phyloP scores from a whole-genome alignment of 1,140 invertebrate genomes.

The Habropoda laboriosa region DNA sequence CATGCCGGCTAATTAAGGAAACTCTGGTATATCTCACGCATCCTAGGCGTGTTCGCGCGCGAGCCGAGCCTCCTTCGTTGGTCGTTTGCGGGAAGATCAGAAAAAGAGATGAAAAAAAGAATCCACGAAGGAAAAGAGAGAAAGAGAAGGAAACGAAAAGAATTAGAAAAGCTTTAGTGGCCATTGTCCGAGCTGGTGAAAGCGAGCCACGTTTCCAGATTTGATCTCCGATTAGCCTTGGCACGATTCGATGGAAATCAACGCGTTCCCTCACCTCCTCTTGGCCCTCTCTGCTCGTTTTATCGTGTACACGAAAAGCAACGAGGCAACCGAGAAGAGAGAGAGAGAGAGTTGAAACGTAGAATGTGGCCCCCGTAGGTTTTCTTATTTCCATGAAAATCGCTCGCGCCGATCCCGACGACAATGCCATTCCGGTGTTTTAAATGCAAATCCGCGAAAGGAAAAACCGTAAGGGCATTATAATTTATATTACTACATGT shows the following conservation, averaged over 20 bases:
- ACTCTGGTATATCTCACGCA: conserved; percentile 31
- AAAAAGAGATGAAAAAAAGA: not conserved
- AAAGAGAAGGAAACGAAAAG: not conserved
- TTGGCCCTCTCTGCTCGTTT: not conserved
- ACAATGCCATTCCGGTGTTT: conserved; percentile 74
- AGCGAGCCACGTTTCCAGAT: conserved; percentile 55
- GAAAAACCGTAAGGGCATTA: conserved; percentile 81
- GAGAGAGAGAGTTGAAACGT: too few species aligned
- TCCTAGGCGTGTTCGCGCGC: not conserved
- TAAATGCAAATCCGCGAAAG: conserved; percentile 80
- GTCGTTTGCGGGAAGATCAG: too few species aligned
- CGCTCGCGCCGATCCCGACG: conserved; percentile 71
- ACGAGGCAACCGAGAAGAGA: not conserved
- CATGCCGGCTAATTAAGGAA: conserved; percentile 33
- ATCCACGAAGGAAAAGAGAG: not conserved
- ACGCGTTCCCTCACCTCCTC: not conserved
- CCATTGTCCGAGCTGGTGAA: conserved; percentile 59
- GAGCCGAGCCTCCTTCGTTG: too few species aligned
- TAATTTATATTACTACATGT: conserved; percentile 82
- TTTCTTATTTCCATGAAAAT: conserved; percentile 75
- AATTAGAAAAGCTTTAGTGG: conserved; percentile 44
- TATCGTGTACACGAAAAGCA: not conserved
- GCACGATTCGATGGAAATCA: conserved; percentile 61
- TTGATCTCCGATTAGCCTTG: conserved; percentile 61
- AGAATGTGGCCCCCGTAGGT: conserved; percentile 21